These are phyloP conservation scores for Xylocopa sonorina DNA, from an alignment of 1,140 invertebrate genomes.

Conservation along the genomic window DNA sequence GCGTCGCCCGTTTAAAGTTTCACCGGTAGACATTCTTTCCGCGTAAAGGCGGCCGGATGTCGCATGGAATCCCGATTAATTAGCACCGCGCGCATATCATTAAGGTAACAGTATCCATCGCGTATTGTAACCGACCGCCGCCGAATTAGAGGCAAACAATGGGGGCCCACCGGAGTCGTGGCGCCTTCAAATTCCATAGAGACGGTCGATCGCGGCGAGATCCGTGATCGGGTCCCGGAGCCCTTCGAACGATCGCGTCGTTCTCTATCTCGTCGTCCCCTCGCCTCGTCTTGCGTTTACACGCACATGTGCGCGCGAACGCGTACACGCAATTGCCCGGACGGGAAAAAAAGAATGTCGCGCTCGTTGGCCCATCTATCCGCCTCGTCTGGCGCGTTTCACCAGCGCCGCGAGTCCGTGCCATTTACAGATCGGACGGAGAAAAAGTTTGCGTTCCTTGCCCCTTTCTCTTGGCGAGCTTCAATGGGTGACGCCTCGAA, in stretches of 20 bases:
- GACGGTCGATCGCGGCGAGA: slow-evolving; percentile 69
- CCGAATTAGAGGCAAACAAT: slow-evolving; percentile 41
- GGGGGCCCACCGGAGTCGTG: not conserved
- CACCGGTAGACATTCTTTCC: slow-evolving; percentile 28
- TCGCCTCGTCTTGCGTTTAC: no score
- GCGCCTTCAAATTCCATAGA: slow-evolving; percentile 49
- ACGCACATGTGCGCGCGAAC: slow-evolving; percentile 43
- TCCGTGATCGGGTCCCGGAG: no score
- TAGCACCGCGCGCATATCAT: slow-evolving; percentile 33
- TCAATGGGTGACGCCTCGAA: slow-evolving; percentile 2
- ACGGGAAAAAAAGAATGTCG: slow-evolving; percentile 49
- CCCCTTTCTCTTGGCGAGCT: not conserved
- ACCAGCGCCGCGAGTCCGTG: not conserved
- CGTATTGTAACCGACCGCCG: slow-evolving; percentile 18
- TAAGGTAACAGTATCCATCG: slow-evolving; percentile 42
- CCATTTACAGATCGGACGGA: slow-evolving; percentile 14
- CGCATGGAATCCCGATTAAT: slow-evolving; percentile 50
- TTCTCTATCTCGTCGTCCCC: slow-evolving; percentile 66
- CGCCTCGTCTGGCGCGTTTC: not conserved
- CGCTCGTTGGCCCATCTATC: not conserved
- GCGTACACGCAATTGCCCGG: slow-evolving; percentile 42
- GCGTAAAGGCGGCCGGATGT: slow-evolving; percentile 49
- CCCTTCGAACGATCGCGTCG: no score
- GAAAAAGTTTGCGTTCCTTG: slow-evolving; percentile 6
- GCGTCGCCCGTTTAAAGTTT: not conserved